Evolutionary conservation across 2,888 invertebrate species (phyloP).

Genomic region (Hymenopus coronatus): DNA sequence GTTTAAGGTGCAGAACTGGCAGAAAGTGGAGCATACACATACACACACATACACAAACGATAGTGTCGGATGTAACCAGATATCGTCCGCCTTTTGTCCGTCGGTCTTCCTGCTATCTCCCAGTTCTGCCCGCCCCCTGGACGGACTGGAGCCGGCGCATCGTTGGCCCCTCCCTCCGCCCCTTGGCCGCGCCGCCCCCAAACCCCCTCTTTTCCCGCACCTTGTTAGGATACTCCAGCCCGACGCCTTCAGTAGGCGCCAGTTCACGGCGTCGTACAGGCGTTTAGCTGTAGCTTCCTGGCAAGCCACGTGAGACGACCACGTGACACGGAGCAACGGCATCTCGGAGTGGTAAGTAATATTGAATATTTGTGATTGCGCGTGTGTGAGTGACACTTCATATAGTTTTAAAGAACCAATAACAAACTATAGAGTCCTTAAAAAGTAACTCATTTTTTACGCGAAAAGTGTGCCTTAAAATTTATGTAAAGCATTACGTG

Average conservation of each 20-base stretch:
- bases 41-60: neutral
- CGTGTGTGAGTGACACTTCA: too few relatives aligned
- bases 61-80: neutral
- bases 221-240: neutral
- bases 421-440: too few relatives aligned
- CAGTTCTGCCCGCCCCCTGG: slow-evolving; percentile 1
- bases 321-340: neutral
- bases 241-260: slow-evolving; percentile 27
- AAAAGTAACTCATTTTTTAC: too few relatives aligned
- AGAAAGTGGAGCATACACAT: neutral
- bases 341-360: neutral
- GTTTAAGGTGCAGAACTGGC: neutral
- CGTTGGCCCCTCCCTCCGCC: slow-evolving; percentile 17
- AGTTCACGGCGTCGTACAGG: slow-evolving; percentile 22
- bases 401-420: too few relatives aligned
- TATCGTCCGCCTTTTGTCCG: neutral
- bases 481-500: too few relatives aligned
- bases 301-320: neutral
- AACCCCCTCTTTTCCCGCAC: neutral
- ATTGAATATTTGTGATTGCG: neutral
- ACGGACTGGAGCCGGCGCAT: slow-evolving; percentile 2
- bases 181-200: neutral
- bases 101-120: neutral
- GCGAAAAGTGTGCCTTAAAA: too few relatives aligned
- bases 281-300: neutral